Conservation (phyloP, 2,888 invertebrate genomes). For the Idaea aversata region DNA sequence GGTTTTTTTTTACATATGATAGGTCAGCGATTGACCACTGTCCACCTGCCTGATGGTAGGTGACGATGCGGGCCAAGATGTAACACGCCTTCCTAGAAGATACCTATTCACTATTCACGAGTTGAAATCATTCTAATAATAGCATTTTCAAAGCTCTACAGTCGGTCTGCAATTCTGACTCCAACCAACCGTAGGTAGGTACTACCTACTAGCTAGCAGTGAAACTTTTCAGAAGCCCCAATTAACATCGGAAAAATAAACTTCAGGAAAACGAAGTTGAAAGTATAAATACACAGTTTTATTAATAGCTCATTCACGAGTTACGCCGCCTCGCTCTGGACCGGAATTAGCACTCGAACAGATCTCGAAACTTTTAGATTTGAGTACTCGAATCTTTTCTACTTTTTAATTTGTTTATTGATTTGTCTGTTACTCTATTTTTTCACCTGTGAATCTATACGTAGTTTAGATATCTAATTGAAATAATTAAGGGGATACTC, state of each 20-base stretch:
- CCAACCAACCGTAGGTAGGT: neutral
- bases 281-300: neutral
- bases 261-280: constrained; percentile 32
- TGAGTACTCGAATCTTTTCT: neutral
- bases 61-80: no score
- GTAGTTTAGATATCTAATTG: no score
- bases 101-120: no score
- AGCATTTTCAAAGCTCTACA: no score
- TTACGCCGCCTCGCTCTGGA: neutral
- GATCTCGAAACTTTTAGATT: neutral
- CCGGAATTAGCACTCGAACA: neutral
- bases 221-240: constrained; percentile 34
- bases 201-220: neutral
- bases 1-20: no score
- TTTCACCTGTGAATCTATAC: no score
- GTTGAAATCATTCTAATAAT: no score
- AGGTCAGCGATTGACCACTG: no score
- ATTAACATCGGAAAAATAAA: constrained; percentile 35
- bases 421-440: neutral
- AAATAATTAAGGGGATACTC: no score
- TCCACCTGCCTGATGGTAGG: no score
- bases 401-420: constrained; percentile 2
- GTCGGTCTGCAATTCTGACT: neutral
- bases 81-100: no score
- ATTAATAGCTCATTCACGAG: neutral